phyloP scores from a whole-genome alignment of 2,888 invertebrate genomes.

The Xylota sylvarum region DNA sequence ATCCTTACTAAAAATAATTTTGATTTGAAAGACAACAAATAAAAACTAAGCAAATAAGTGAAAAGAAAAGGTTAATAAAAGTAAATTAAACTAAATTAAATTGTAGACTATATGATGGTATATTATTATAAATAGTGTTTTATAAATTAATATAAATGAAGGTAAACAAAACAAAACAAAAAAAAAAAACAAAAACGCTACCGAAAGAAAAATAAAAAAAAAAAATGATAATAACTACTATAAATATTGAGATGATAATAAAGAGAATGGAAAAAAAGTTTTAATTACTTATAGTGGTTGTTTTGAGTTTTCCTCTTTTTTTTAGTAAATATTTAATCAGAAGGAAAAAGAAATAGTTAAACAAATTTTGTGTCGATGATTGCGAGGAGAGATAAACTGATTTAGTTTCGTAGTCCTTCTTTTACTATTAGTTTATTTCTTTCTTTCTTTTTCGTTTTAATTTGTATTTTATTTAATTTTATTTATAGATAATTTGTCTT shows the following conservation, averaged over 20 bases:
- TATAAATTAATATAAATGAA: conserved; percentile 74
- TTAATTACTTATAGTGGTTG: conserved; percentile 69
- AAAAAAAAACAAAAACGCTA: conserved; percentile 32
- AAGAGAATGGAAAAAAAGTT: conserved; percentile 72
- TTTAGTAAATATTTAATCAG: conserved; percentile 37
- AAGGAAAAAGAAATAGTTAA: conserved; percentile 33
- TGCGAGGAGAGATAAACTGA: conserved; percentile 74
- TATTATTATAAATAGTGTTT: conserved; percentile 72
- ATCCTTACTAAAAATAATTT: conserved; percentile 60
- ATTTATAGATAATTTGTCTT: conserved; percentile 71
- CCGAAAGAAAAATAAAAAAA: conserved; percentile 51
- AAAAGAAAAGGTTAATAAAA: conserved; percentile 11
- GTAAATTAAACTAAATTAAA: conserved; percentile 70
- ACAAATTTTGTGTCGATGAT: conserved; percentile 50
- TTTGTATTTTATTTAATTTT: conserved; percentile 53
- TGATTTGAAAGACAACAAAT: conserved; percentile 69
- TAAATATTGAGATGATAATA: conserved; percentile 73
- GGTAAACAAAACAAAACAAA: conserved; percentile 45
- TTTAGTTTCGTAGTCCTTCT: conserved; percentile 49
- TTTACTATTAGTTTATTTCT: conserved; percentile 37
- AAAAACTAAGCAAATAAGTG: conserved; percentile 40
- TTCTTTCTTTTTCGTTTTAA: conserved; percentile 7
- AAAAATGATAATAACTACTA: conserved; percentile 70
- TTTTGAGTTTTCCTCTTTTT: conserved; percentile 33
- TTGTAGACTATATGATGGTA: conserved; percentile 76